Conservation (phyloP, 1,140 invertebrate species). For the Sitobion miscanthi region DNA sequence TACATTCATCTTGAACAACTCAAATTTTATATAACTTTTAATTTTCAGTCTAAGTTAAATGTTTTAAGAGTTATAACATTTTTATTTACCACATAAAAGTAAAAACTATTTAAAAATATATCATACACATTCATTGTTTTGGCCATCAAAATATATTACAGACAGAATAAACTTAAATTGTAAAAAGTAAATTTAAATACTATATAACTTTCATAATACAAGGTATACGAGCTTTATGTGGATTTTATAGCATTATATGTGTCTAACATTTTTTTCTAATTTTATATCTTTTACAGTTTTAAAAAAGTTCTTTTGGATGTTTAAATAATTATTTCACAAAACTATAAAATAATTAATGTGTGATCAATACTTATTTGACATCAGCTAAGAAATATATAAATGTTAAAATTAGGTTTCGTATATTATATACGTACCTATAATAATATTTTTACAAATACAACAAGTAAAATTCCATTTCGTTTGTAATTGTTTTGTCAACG, state of each 20-base stretch:
- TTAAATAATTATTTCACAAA: not conserved
- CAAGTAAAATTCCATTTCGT: not conserved
- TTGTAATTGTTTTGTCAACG: not conserved
- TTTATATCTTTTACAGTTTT: not conserved
- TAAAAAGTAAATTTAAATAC: conserved; percentile 19
- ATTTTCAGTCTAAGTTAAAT: not conserved
- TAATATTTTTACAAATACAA: not conserved
- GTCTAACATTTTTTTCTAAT: not conserved
- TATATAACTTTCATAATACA: not conserved
- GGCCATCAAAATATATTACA: not conserved
- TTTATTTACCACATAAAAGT: conserved; percentile 21
- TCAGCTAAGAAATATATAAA: not conserved
- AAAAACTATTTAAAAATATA: not conserved
- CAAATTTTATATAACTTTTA: not conserved
- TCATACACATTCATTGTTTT: not conserved
- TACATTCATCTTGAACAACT: not conserved
- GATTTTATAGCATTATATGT: not conserved
- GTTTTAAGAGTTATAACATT: not conserved
- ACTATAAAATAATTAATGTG: not conserved
- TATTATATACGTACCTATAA: not conserved
- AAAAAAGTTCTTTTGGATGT: not conserved
- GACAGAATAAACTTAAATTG: conserved; percentile 6
- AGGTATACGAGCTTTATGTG: not conserved
- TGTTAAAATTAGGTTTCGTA: not conserved
- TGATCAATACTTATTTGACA: not conserved